Evolutionary conservation across 2,888 invertebrate species (phyloP).

Genomic region (Eurytoma adleriae): DNA sequence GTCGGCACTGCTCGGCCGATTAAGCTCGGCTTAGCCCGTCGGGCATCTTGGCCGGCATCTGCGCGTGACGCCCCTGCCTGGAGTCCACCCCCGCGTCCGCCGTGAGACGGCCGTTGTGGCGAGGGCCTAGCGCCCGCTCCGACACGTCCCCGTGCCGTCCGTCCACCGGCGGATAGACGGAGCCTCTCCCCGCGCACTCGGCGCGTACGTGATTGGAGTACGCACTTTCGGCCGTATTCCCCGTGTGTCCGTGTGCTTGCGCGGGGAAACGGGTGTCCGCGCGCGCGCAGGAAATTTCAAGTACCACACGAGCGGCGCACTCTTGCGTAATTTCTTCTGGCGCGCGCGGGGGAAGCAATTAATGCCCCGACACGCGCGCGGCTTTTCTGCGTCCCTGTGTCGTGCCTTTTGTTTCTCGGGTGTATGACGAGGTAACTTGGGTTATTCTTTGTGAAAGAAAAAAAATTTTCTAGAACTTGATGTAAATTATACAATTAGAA

Average conservation of each 20-base stretch:
- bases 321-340: background rate
- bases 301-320: background rate
- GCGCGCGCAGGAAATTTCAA: background rate
- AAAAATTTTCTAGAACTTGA: too few species aligned
- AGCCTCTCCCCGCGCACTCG: background rate
- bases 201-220: conserved; percentile 46
- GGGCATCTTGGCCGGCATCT: conserved; percentile 8
- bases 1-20: background rate
- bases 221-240: conserved; percentile 12
- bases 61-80: conserved; percentile 12
- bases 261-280: background rate
- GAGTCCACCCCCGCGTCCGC: background rate
- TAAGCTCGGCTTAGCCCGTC: background rate
- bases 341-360: background rate
- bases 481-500: too few species aligned
- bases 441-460: too few species aligned
- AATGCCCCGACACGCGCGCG: too few species aligned
- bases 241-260: background rate
- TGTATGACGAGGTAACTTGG: too few species aligned
- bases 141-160: conserved; percentile 1
- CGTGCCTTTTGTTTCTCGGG: too few species aligned
- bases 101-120: background rate
- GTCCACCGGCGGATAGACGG: background rate
- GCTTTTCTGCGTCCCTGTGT: too few species aligned
- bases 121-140: conserved; percentile 10